Conservation (phyloP, 2,888 invertebrate species). For the Drosophila monieri region DNA sequence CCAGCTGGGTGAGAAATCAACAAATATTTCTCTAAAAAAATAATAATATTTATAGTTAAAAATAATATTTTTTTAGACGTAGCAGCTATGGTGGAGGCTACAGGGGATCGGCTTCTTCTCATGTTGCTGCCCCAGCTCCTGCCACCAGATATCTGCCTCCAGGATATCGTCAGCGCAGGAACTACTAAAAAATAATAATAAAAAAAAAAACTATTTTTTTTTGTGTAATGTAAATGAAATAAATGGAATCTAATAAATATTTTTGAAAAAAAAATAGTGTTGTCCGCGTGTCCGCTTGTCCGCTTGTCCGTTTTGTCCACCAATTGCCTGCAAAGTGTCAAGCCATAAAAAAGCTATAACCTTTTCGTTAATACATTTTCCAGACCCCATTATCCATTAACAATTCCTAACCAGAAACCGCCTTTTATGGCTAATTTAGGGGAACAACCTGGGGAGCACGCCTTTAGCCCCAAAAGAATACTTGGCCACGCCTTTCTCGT, state of each 20-base stretch:
- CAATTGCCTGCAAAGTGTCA: neutral
- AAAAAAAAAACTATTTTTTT: slow-evolving; percentile 3
- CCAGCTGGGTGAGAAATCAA: neutral
- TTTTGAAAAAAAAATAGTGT: neutral
- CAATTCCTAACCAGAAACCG: slow-evolving; percentile 6
- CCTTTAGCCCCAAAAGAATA: slow-evolving; percentile 36
- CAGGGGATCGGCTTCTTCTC: slow-evolving; percentile 56
- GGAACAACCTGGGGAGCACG: slow-evolving; percentile 49
- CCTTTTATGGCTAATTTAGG: slow-evolving; percentile 35
- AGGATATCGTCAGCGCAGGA: slow-evolving; percentile 67
- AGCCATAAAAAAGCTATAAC: neutral
- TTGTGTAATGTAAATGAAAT: slow-evolving; percentile 5
- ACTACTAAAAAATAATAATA: slow-evolving; percentile 45
- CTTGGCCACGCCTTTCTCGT: slow-evolving; percentile 44
- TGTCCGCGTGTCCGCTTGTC: too few species aligned
- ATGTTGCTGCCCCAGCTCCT: slow-evolving; percentile 66
- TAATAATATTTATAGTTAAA: too few species aligned
- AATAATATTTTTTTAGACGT: slow-evolving; percentile 9
- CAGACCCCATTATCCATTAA: slow-evolving; percentile 2
- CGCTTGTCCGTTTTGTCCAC: too few species aligned
- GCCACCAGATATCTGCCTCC: slow-evolving; percentile 79
- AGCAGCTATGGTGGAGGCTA: slow-evolving; percentile 47
- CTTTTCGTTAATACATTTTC: neutral
- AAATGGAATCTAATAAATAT: neutral
- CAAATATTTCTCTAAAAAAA: neutral